Evolutionary conservation across 2,888 invertebrate genomes (phyloP), one percentile per base, ranked within the genome.

Genomic region (Eulithis testata): DNA sequence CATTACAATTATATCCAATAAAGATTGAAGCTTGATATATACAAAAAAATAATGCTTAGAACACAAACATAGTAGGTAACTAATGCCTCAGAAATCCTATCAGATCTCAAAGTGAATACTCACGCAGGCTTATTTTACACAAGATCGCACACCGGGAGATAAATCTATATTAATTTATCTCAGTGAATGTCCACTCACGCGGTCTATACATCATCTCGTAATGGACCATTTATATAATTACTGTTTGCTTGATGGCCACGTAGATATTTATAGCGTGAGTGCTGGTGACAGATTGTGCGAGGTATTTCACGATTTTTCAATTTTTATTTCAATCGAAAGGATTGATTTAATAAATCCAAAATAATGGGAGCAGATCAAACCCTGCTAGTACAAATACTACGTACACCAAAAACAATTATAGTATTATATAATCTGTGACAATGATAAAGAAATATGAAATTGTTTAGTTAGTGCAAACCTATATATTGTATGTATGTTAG

Each of bases 201-300:
- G 60, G 68, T 59, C 67, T 67, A 72, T 73, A 69, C 66, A 73
- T 73, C 73, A 73, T 71, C 59, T 69, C 66, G 21, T 71, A 70
- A 72, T 73, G 72, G 73, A 61, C 73, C 70, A 72, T 73, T 73
- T 69, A 73, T 73, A 66, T 73, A 73, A 73, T 73, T 72, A 73
- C 72, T 71, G 73, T 52, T 64, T 65, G 70, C 71, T 63, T 73
- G 71, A 71, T 71, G 71, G 66, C 66, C 73, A 62, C 61, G 44
- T 53, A 36, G 56, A 57, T 64, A 54, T 66, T 63, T 63, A 63
- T 64, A 64, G 63, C 37, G 31, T 1, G 63, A 63, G 63, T 67
- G 67, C 57, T 43, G 43, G 12, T 60, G 67, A 67, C 67, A 67
- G 67, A 60, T 67, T 64, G 27, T 45, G 56, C 31, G 51, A 51